Evolutionary conservation across 2,888 invertebrate genomes (phyloP), one percentile per base, ranked within the genome.

Genomic region (Desoria tigrina): DNA sequence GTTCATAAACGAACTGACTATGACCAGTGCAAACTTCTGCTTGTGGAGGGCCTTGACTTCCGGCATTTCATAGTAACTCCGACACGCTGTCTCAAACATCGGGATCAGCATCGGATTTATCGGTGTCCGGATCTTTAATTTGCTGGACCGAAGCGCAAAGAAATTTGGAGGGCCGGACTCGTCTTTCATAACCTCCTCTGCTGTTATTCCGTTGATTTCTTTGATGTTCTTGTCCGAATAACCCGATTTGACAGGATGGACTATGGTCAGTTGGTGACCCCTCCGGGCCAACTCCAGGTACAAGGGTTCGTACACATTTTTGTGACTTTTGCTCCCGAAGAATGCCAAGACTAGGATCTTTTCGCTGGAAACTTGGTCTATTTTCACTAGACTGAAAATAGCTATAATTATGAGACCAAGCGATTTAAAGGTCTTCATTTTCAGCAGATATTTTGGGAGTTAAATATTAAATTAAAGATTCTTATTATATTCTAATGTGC

Each of bases 301-400:
- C 2, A 78, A 66, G 2, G 74, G 68, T 42, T 76, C 73, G 56
- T 77, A 84, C 81, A 84, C 83, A 63, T 83, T 83, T 71, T 82
- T 81, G 28, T 75, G 73, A 50, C 71, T 71, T 60, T 70, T 69
- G 2, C 71, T 62, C 7, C 69, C 69, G 7, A 73, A 23, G 11
- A 72, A 72, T 2, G 71, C 51, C 1, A 74, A 55, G 51, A 73
- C 66, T 32, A 74, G 54, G 3, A 74, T 71, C 16, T 21, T 16
- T 45, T 45, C 45, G 4, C 45, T n/a, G 4, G 16, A 16, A 6
- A 45, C 45, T 21, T n/a, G n/a, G n/a, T n/a, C n/a, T n/a, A n/a
- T n/a, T n/a, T n/a, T n/a, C n/a, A n/a, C n/a, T n/a, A n/a, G n/a
- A n/a, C n/a, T n/a, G n/a, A n/a, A n/a, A n/a, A n/a, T n/a, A n/a